A percentile compares a stretch with the other conserved stretches of the same genome.
Conservation (phyloP, 2,888 invertebrate species). For the Laspeyria flexula region DNA sequence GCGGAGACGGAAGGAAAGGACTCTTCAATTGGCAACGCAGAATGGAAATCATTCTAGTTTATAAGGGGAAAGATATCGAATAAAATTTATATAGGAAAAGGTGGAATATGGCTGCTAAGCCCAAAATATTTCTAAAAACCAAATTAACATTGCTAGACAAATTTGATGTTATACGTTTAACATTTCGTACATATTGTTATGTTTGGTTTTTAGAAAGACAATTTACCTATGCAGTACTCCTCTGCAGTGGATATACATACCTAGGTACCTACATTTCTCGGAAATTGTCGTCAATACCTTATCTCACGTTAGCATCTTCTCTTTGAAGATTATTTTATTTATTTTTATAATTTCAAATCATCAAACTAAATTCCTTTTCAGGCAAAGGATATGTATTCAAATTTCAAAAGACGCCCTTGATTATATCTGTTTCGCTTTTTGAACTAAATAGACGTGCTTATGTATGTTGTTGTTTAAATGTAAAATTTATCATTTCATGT, state of each 20-base stretch:
- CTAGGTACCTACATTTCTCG: too few relatives aligned
- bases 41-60: not conserved
- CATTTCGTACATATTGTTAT: not conserved
- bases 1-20: not conserved
- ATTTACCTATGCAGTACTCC: not conserved
- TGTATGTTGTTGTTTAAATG: not conserved
- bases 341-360: not conserved
- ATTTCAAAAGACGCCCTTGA: not conserved
- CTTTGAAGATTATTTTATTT: not conserved
- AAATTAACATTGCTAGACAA: not conserved
- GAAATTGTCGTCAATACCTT: too few relatives aligned
- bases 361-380: not conserved
- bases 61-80: not conserved
- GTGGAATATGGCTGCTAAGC: not conserved
- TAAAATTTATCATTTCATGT: not conserved
- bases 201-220: not conserved
- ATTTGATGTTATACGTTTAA: not conserved
- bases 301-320: not conserved
- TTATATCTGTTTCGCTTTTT: not conserved
- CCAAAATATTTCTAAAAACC: not conserved
- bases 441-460: not conserved
- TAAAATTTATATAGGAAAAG: not conserved
- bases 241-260: not conserved
- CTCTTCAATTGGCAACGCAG: not conserved
- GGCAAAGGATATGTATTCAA: not conserved